Conservation (phyloP, 2,113 vertebrate genomes). For the Pseudorectes ferrugineus region DNA sequence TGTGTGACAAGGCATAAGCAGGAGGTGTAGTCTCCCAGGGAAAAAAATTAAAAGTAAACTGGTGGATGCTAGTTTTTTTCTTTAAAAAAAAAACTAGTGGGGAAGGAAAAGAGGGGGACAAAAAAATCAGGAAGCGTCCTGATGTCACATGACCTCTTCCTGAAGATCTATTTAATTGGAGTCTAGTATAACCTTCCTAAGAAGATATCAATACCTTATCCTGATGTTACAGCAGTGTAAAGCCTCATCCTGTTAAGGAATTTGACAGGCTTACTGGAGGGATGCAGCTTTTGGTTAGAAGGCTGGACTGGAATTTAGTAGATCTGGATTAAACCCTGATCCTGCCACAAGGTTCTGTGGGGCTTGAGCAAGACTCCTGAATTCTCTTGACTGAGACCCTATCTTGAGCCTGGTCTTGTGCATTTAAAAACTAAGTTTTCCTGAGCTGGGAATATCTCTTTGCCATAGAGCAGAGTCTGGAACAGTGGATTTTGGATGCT, state of each 20-base stretch:
- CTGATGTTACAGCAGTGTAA: background rate
- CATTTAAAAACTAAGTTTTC: background rate
- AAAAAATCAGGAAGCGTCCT: background rate
- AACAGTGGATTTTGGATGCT: background rate
- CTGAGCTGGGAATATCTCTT: background rate
- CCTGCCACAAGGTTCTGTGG: background rate
- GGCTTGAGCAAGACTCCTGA: background rate
- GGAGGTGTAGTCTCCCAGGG: background rate
- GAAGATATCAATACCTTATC: background rate
- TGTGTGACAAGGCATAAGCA: background rate
- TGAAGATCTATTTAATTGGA: background rate
- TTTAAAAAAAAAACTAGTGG: accelerated
- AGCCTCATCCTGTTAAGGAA: background rate
- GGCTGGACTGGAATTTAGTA: background rate
- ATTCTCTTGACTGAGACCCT: background rate
- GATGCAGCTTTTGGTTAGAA: background rate
- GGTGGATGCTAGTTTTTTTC: background rate
- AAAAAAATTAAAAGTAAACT: background rate
- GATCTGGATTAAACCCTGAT: background rate
- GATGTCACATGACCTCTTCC: background rate
- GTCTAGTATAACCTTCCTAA: background rate
- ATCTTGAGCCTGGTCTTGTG: background rate
- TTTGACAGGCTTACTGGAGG: background rate
- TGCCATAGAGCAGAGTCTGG: background rate
- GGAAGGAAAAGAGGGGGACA: accelerated